Evolutionary conservation across 1,140 invertebrate species (phyloP).

Genomic region (Tachypleus tridentatus): DNA sequence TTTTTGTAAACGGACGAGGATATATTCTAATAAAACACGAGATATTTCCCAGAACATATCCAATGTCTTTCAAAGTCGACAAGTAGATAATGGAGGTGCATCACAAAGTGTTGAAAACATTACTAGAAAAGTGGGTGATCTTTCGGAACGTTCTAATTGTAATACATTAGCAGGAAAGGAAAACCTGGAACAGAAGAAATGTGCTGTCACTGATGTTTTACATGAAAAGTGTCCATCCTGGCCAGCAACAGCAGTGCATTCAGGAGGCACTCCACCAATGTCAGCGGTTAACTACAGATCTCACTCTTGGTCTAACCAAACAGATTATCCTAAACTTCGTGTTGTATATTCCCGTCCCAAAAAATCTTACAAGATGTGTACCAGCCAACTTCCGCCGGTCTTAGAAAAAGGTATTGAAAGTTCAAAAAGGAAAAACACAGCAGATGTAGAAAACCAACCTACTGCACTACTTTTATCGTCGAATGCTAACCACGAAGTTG

Average conservation of each 20-base stretch:
- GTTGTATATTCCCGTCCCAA: slow-evolving; percentile 51
- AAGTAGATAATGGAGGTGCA: too few species aligned
- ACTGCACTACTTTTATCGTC: too few species aligned
- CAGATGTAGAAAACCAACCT: too few species aligned
- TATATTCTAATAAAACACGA: too few species aligned
- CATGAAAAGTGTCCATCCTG: slow-evolving; percentile 72
- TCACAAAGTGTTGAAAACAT: too few species aligned
- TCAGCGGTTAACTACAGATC: slow-evolving; percentile 35
- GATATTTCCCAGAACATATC: slow-evolving; percentile 19
- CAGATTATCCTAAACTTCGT: slow-evolving; percentile 58
- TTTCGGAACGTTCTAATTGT: too few species aligned
- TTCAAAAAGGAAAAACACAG: background rate
- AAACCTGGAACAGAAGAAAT: too few species aligned
- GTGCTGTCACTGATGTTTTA: too few species aligned
- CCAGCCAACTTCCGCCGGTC: slow-evolving; percentile 35
- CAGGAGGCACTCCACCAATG: slow-evolving; percentile 11
- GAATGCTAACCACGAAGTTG: too few species aligned
- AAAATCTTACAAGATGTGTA: slow-evolving; percentile 54
- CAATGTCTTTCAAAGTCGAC: slow-evolving; percentile 40
- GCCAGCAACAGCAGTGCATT: slow-evolving; percentile 42
- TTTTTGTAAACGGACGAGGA: too few species aligned
- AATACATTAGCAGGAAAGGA: too few species aligned
- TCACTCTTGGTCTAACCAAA: slow-evolving; percentile 61
- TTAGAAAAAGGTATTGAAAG: slow-evolving; percentile 11
- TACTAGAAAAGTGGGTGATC: too few species aligned